Evolutionary conservation across 2,888 invertebrate genomes (phyloP).

Genomic region (Ceriagrion tenellum): DNA sequence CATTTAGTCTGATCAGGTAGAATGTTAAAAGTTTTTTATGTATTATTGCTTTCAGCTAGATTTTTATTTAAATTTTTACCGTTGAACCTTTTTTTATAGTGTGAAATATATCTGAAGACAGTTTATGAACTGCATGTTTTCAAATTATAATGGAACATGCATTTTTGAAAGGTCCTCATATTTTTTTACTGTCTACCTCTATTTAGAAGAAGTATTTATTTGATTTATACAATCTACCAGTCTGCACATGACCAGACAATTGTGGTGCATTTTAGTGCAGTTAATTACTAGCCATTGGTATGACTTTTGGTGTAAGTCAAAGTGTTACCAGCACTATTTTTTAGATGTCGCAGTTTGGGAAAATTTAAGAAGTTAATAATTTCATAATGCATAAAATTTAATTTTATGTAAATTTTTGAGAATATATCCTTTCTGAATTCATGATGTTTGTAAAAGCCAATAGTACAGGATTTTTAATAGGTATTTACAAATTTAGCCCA

Average conservation of each 20-base stretch:
- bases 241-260: not conserved
- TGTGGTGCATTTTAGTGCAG: not conserved
- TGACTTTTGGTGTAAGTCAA: not conserved
- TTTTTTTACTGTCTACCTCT: constrained; percentile 31
- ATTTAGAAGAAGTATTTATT: not conserved
- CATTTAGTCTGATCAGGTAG: not conserved
- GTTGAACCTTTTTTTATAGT: not conserved
- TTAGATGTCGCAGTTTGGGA: not conserved
- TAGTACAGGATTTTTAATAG: not conserved
- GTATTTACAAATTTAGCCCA: not conserved
- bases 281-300: not conserved
- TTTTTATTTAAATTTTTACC: not conserved
- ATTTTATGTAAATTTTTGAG: not conserved
- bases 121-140: not conserved
- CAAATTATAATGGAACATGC: not conserved
- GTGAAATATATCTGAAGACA: not conserved
- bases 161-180: not conserved
- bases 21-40: not conserved
- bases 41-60: not conserved
- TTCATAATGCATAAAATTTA: not conserved
- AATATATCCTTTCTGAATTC: not conserved
- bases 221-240: not conserved
- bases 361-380: not conserved
- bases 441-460: not conserved
- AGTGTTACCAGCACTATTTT: not conserved